Percentiles rank a stretch among this genome's conserved stretches.
Evolutionary conservation across 2,797 vertebrate genomes (phyloP).

Genomic region (Hippopotamyrus pictus): DNA sequence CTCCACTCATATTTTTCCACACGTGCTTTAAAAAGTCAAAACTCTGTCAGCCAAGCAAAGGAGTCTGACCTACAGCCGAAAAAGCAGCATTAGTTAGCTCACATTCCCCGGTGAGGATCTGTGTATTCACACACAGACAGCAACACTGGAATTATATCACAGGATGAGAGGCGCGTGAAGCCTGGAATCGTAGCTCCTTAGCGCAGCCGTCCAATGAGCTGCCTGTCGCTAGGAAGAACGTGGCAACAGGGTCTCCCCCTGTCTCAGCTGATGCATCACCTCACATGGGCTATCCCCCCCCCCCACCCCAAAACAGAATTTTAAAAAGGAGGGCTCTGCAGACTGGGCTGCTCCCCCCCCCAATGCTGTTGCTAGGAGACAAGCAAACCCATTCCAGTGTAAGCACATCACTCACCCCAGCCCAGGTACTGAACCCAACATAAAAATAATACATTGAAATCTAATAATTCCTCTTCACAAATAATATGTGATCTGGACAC

Average conservation of each 20-base stretch:
- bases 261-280: not conserved
- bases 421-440: not conserved
- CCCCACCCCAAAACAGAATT: not conserved
- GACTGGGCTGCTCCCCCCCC: not conserved
- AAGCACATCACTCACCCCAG: not conserved
- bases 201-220: conserved; percentile 9
- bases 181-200: not conserved
- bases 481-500: not conserved
- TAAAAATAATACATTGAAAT: not conserved
- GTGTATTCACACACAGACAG: not conserved
- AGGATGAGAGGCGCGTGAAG: not conserved
- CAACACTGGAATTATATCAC: not conserved
- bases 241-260: not conserved
- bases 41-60: not conserved
- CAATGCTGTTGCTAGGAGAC: conserved; percentile 13
- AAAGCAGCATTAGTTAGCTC: not conserved
- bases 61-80: not conserved
- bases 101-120: not conserved
- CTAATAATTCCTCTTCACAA: not conserved
- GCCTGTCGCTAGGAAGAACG: conserved; percentile 12
- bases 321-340: not conserved
- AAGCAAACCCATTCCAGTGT: not conserved
- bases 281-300: not conserved
- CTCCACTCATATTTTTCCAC: not conserved
- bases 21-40: not conserved